These are phyloP conservation scores for Euura saliciscinereae DNA, from an alignment of 1,140 invertebrate species.

Conservation along the genomic window DNA sequence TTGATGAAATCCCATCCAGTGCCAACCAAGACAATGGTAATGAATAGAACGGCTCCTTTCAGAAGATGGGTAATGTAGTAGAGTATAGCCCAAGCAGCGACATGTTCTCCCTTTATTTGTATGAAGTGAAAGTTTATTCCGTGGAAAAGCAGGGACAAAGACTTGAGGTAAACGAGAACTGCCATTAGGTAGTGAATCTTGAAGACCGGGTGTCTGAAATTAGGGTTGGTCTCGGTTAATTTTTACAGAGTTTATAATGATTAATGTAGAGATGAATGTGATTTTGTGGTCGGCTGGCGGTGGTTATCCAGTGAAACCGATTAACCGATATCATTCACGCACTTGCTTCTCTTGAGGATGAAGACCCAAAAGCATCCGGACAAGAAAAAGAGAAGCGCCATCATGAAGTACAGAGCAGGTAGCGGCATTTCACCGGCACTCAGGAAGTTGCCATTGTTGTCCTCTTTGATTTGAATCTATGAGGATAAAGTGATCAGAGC, in stretches of 20 bases:
- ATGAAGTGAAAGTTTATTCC: constrained; percentile 98
- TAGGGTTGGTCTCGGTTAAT: constrained; percentile 15
- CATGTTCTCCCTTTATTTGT: constrained; percentile 89
- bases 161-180: constrained; percentile 90
- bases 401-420: constrained; percentile 89
- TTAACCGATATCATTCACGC: constrained; percentile 37
- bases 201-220: constrained; percentile 80
- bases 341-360: constrained; percentile 85
- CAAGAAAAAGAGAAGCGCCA: constrained; percentile 89
- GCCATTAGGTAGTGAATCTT: constrained; percentile 98
- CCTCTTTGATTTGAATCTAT: constrained; percentile 84
- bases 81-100: constrained; percentile 96
- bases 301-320: background rate
- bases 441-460: constrained; percentile 86
- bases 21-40: constrained; percentile 95
- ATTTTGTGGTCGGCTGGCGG: background rate
- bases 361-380: constrained; percentile 92
- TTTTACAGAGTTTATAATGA: too few relatives aligned
- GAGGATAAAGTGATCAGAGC: constrained; percentile 36
- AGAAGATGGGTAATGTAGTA: constrained; percentile 97
- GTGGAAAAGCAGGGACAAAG: constrained; percentile 92
- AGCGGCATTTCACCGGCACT: constrained; percentile 98
- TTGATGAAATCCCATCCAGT: constrained; percentile 99
- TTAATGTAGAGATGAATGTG: background rate
- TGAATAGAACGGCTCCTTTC: constrained; percentile 93